A percentile compares a stretch with the other conserved stretches of the same genome.
These are phyloP conservation scores for Podilymbus podiceps DNA, from an alignment of 2,113 vertebrate genomes.

Conservation along the genomic window DNA sequence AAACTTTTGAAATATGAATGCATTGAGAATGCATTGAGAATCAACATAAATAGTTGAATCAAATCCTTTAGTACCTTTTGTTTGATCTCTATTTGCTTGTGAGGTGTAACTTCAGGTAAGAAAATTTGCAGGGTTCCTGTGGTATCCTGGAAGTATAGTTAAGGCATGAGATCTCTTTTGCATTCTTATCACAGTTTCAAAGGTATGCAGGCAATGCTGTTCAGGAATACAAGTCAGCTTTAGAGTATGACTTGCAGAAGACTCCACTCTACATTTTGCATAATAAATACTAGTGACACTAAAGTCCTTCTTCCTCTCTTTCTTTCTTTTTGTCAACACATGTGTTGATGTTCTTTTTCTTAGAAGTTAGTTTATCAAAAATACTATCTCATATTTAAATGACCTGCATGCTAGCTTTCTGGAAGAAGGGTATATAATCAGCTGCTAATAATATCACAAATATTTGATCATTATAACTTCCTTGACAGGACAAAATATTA, in stretches of 20 bases:
- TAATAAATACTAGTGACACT: neutral
- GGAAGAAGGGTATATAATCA: neutral
- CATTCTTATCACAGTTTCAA: neutral
- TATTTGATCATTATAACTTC: neutral
- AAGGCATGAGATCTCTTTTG: neutral
- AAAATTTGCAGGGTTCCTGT: neutral
- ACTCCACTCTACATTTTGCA: neutral
- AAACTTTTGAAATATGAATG: neutral
- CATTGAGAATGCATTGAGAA: neutral
- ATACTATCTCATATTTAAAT: neutral
- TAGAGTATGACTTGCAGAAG: neutral
- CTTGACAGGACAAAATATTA: neutral
- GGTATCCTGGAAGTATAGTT: neutral
- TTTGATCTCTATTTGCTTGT: neutral
- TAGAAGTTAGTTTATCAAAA: neutral
- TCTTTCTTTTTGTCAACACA: neutral
- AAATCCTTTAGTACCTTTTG: neutral
- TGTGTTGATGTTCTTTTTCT: neutral
- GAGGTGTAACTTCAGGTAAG: neutral
- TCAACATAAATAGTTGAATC: neutral
- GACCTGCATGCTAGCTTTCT: neutral
- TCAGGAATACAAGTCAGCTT: neutral
- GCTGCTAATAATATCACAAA: neutral
- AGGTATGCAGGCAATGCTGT: neutral
- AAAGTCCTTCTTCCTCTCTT: neutral